These are phyloP conservation scores for Polypedilum vanderplanki DNA, from an alignment of 1,140 invertebrate species.

Conservation along the genomic window DNA sequence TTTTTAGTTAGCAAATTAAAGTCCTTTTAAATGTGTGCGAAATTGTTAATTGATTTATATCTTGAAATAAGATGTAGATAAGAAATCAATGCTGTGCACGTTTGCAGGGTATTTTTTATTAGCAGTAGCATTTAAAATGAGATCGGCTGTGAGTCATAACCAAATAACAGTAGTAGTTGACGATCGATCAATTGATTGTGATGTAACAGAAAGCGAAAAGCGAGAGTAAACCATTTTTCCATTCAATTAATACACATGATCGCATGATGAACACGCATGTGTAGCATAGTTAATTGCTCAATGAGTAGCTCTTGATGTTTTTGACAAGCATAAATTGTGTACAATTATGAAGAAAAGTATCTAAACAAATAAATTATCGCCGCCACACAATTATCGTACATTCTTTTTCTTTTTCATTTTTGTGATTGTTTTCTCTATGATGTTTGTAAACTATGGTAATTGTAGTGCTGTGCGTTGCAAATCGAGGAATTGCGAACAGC, in stretches of 20 bases:
- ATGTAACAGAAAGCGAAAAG: not conserved
- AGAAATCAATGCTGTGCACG: not conserved
- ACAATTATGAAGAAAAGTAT: not conserved
- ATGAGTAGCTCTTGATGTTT: not conserved
- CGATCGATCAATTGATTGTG: not conserved
- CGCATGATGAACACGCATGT: constrained; percentile 1
- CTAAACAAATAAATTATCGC: not conserved
- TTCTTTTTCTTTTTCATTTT: too few relatives aligned
- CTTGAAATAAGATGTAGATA: not conserved
- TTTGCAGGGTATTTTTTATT: not conserved
- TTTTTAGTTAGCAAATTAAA: not conserved
- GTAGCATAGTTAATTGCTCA: not conserved
- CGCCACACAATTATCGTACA: too few relatives aligned
- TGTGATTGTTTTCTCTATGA: too few relatives aligned
- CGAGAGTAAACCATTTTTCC: not conserved
- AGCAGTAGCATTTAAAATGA: too few relatives aligned
- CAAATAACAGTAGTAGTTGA: not conserved
- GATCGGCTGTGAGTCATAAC: too few relatives aligned
- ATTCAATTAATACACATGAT: constrained; percentile 3
- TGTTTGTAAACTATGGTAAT: too few relatives aligned
- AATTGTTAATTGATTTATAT: constrained; percentile 5
- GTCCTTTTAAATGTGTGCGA: not conserved
- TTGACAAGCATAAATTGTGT: constrained; percentile 6
- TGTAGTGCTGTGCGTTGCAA: not conserved
- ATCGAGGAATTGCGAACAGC: not conserved